Evolutionary conservation across 2,888 invertebrate species (phyloP).

Genomic region (Digitonthophagus gazella): DNA sequence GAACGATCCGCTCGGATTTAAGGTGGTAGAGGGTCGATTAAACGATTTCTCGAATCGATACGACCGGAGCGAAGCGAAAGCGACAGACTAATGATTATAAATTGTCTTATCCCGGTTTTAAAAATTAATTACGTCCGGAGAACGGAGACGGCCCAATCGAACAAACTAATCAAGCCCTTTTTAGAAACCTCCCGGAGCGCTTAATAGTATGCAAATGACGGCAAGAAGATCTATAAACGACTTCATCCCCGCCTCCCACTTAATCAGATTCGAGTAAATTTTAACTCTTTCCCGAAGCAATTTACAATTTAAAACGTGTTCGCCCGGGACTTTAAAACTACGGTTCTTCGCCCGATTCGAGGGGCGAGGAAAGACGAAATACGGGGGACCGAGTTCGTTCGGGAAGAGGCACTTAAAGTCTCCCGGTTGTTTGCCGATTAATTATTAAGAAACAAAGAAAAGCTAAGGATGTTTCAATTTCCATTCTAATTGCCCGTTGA

Average conservation of each 20-base stretch:
- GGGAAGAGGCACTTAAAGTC: constrained; percentile 27
- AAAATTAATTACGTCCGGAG: background rate
- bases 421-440: constrained; percentile 33
- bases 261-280: constrained; percentile 13
- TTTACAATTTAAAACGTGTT: constrained; percentile 16
- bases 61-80: no score
- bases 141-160: no score
- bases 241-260: background rate
- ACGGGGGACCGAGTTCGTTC: background rate
- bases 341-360: background rate
- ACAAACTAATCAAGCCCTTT: background rate
- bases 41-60: background rate
- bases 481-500: constrained; percentile 37
- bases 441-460: constrained; percentile 30
- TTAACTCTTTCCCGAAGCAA: constrained; percentile 10
- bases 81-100: no score
- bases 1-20: background rate
- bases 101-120: background rate
- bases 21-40: background rate
- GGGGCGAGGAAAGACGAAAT: constrained; percentile 2
- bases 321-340: constrained; percentile 12
- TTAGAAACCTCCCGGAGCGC: background rate
- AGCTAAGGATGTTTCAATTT: constrained; percentile 36
- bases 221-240: background rate
- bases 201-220: background rate